Base-by-base conservation (phyloP, 2,113 vertebrate species). In the Daubentonia madagascariensis region DNA sequence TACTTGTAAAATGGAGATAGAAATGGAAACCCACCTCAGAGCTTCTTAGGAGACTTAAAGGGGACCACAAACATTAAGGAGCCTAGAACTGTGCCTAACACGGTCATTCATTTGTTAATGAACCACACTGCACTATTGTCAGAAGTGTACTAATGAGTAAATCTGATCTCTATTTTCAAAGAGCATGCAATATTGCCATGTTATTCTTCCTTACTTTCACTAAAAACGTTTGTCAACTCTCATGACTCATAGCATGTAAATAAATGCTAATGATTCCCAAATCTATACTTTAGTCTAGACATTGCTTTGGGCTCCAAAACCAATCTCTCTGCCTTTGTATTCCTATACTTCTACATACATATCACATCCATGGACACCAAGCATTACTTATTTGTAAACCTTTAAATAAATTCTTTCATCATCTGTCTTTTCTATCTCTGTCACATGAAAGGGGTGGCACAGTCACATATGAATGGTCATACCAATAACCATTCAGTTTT, bases 11-110 rank as follows among this genome's bases (percentile, higher is more conserved):
- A 86, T 22, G 18, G 32, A 67, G 17, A 35, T 43, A 12, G 3
- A 54, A 83, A 86, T 28, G 16, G 52, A 94, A 63, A 72, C 5
- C 13, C 32, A 57, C 0, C 22, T 94, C 73, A 87, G 37, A 57
- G 14, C 23, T 43, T 35, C 61, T 32, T 30, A 37, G 3, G 59
- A 89, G 14, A 13, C 35, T 43, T 50, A 76, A 52, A 80, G 8
- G 1, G 17, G 10, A 28, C 32, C 40, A 1, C 13, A 16, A 45
- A 10, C 3, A 32, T 0, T 8, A 11, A 6, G 3, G 2, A 11
- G 10, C 72, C 23, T n/a, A 32, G 22, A 18, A 3, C 22, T 32
- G 1, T 10, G 9, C 18, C 16, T 32, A 6, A 22, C 8, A 9
- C 8, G n/a, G 2, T 9, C 3, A 40, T 43, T 54, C 14, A 16